phyloP scores from a whole-genome alignment of 2,797 vertebrate genomes.

The Halcyon badia region DNA sequence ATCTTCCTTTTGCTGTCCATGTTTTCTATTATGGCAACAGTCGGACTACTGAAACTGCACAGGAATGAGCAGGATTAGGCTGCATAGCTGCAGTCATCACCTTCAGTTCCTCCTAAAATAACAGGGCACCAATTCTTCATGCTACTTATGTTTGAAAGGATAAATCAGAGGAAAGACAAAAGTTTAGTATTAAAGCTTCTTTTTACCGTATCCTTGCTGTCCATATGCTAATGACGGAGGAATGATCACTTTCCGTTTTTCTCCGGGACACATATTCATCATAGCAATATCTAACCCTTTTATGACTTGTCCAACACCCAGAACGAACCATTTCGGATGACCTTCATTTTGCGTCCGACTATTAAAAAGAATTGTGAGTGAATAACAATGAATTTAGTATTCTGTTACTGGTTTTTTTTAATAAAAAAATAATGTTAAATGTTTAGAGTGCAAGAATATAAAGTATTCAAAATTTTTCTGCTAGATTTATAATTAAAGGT shows the following conservation, averaged over 20 bases:
- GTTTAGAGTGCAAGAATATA: not conserved
- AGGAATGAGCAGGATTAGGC: not conserved
- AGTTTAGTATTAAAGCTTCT: not conserved
- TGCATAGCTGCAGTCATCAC: not conserved
- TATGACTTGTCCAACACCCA: slow-evolving; percentile 95
- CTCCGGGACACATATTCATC: slow-evolving; percentile 93
- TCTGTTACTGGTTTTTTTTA: not conserved
- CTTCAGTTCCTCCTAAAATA: not conserved
- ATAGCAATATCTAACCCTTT: slow-evolving; percentile 95
- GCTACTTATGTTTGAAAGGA: not conserved
- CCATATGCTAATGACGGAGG: slow-evolving; percentile 92
- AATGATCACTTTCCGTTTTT: slow-evolving; percentile 92
- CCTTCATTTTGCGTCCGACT: slow-evolving; percentile 92
- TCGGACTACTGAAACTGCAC: not conserved
- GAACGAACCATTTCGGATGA: slow-evolving; percentile 95
- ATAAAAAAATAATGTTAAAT: not conserved
- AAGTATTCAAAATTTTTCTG: not conserved
- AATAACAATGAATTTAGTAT: not conserved
- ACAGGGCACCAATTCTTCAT: not conserved
- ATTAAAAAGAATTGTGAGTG: slow-evolving; percentile 1
- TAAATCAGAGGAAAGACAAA: not conserved
- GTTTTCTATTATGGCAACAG: not conserved
- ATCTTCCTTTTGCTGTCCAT: not conserved
- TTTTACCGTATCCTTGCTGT: slow-evolving; percentile 89
- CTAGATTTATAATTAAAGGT: not conserved